These are phyloP conservation scores for Drosophila kurseongensis DNA, from an alignment of 1,140 invertebrate species.

Conservation along the genomic window DNA sequence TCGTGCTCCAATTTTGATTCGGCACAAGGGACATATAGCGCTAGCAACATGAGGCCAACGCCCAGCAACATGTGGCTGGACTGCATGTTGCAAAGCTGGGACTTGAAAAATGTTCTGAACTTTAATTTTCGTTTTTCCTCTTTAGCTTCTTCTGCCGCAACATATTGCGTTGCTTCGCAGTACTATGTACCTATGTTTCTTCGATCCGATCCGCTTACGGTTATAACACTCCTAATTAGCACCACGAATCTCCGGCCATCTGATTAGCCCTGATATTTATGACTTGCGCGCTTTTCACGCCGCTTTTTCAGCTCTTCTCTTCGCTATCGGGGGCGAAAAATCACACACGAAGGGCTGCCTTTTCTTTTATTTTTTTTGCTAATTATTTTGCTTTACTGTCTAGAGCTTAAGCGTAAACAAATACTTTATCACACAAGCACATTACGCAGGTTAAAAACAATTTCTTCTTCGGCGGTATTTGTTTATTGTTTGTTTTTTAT, in stretches of 20 bases:
- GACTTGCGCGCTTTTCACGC: constrained; percentile 42
- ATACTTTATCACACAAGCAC: constrained; percentile 30
- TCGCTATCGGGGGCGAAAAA: constrained; percentile 60
- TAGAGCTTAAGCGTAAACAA: constrained; percentile 39
- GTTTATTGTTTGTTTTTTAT: constrained; percentile 33
- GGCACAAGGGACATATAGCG: neutral
- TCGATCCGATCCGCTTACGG: constrained; percentile 35
- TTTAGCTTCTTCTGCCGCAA: constrained; percentile 37
- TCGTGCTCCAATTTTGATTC: constrained; percentile 33
- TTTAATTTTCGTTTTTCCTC: constrained; percentile 15
- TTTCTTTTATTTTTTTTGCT: constrained; percentile 44
- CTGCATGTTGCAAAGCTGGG: constrained; percentile 21
- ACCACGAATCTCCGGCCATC: constrained; percentile 35
- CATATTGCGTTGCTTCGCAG: constrained; percentile 46
- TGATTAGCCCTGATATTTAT: constrained; percentile 71
- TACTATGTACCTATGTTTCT: constrained; percentile 10
- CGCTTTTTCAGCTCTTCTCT: constrained; percentile 27
- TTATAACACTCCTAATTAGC: constrained; percentile 61
- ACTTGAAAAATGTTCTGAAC: constrained; percentile 14
- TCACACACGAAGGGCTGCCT: constrained; percentile 48
- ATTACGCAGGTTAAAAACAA: constrained; percentile 24
- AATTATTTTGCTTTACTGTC: constrained; percentile 47
- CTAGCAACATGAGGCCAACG: constrained; percentile 25
- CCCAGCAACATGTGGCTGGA: constrained; percentile 49
- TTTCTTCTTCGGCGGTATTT: constrained; percentile 23